Evolutionary conservation across 2,113 vertebrate species (phyloP).

Genomic region (Zootoca vivipara): DNA sequence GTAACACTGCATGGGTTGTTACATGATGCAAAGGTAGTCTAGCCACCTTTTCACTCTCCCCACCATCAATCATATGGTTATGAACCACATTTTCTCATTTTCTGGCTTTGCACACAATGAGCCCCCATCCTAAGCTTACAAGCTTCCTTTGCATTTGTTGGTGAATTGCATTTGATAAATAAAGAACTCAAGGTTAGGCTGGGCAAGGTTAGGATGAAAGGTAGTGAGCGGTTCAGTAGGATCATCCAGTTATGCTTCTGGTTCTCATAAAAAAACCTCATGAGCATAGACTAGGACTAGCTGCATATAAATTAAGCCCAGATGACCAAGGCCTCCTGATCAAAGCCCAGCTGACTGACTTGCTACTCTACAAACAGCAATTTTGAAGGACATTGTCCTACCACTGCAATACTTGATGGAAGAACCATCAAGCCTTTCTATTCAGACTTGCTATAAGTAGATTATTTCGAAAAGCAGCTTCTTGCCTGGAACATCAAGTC

Average conservation of each 20-base stretch:
- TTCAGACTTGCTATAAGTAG: too few relatives aligned
- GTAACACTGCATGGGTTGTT: neutral
- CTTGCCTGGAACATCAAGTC: neutral
- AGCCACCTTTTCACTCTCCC: neutral
- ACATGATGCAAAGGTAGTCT: neutral
- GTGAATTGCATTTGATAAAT: too few relatives aligned
- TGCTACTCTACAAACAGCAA: neutral
- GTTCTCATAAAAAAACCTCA: neutral
- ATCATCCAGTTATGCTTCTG: too few relatives aligned
- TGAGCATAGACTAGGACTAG: neutral
- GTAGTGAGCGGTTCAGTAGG: too few relatives aligned
- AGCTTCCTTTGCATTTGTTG: neutral
- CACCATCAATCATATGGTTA: too few relatives aligned
- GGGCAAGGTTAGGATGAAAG: neutral
- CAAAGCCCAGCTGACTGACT: neutral
- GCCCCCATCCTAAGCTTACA: too few relatives aligned
- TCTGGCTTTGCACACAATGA: neutral
- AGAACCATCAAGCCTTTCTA: neutral
- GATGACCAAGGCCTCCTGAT: neutral
- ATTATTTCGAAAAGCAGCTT: neutral
- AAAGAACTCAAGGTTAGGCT: neutral
- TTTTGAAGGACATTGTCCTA: neutral
- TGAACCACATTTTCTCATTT: neutral
- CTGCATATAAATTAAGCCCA: neutral
- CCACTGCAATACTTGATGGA: neutral